Conservation (phyloP, 2,888 invertebrate genomes). For the Mesoligia furuncula region DNA sequence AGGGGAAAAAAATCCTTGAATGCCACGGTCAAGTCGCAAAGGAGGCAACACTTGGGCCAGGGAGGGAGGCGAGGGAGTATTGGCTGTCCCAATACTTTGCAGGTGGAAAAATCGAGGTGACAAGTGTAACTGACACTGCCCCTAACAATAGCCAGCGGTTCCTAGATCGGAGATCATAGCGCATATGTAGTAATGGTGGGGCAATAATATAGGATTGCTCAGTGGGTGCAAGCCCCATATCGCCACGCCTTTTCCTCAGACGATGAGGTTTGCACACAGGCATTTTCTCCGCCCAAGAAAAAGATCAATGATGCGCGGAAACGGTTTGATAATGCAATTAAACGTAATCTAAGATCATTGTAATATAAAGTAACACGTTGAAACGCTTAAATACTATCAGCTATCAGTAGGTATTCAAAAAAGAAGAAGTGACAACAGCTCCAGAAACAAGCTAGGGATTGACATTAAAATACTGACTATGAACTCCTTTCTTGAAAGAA, state of each 20-base stretch:
- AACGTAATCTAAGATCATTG: background rate
- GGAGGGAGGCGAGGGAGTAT: background rate
- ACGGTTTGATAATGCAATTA: background rate
- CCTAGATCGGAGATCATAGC: background rate
- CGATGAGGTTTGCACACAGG: background rate
- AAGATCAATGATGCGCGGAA: background rate
- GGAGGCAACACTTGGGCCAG: no score
- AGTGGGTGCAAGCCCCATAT: background rate
- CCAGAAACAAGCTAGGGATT: background rate
- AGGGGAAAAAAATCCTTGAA: no score
- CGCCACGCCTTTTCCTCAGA: background rate
- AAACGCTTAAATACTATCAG: background rate
- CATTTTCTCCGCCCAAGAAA: background rate
- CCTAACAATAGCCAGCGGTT: background rate
- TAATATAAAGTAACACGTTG: background rate
- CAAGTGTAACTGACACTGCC: background rate
- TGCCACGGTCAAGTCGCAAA: background rate
- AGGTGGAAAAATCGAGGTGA: background rate
- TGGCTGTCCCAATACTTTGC: background rate
- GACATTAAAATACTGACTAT: background rate
- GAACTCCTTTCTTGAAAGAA: slow-evolving; percentile 3
- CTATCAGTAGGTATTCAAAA: no score
- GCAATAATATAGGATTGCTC: background rate
- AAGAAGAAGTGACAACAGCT: background rate
- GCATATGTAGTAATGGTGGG: background rate